These are phyloP conservation scores for Apoda limacodes DNA, from an alignment of 2,888 invertebrate genomes.

Conservation along the genomic window DNA sequence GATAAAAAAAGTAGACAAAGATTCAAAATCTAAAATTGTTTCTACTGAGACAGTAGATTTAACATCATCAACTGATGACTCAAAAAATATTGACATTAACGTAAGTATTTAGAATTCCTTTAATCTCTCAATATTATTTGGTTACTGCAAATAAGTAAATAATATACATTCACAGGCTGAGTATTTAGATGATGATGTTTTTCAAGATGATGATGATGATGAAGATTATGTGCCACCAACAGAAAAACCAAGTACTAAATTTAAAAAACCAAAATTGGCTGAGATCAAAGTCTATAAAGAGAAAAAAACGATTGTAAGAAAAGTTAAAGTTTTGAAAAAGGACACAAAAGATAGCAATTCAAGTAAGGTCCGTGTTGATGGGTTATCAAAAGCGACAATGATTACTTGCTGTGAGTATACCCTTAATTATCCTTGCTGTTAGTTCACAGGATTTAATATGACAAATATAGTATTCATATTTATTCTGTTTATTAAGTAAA, in stretches of 20 bases:
- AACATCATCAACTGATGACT: conserved; percentile 21
- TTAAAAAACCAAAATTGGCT: conserved; percentile 51
- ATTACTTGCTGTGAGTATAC: conserved; percentile 58
- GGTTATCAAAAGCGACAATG: conserved; percentile 41
- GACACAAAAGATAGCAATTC: conserved; percentile 31
- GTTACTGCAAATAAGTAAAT: no score
- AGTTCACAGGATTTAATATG: no score
- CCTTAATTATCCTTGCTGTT: conserved; percentile 2
- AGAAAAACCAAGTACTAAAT: conserved; percentile 38
- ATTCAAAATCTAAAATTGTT: conserved; percentile 23
- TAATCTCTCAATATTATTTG: no score
- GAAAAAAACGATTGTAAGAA: conserved; percentile 42
- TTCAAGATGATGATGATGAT: conserved; percentile 50
- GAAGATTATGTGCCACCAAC: conserved; percentile 51
- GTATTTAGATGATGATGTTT: conserved; percentile 47
- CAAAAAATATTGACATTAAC: conserved; percentile 28
- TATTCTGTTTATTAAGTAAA: background rate
- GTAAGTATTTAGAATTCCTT: no score
- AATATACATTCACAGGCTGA: conserved; percentile 33
- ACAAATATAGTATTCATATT: background rate
- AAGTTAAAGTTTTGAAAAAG: conserved; percentile 47
- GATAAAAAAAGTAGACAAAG: conserved; percentile 55
- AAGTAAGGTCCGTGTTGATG: conserved; percentile 25
- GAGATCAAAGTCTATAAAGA: conserved; percentile 55
- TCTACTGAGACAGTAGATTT: conserved; percentile 29